Base-by-base conservation (phyloP, 2,888 invertebrate genomes). In the Chymomyza amoena region DNA sequence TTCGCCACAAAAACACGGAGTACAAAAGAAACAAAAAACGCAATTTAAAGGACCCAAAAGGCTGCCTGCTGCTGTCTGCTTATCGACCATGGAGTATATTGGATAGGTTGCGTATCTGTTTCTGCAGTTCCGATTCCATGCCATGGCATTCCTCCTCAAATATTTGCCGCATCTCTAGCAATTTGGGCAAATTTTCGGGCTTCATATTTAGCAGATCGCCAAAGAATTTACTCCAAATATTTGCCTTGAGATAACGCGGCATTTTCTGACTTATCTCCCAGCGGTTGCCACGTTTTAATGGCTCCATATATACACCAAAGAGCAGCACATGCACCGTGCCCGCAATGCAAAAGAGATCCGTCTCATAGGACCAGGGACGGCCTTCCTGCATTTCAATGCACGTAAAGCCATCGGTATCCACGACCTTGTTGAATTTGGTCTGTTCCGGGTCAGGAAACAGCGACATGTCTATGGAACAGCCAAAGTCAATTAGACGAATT, bases 291-390 rank as follows among this genome's bases (percentile, higher is more conserved):
- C 93, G 93, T 89, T 95, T 94, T 64, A 93, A 93, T 39, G 96
- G 94, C 88, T 96, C 95, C 96, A 98, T 98, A 90, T 98, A 98
- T 89, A 96, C 96, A 66, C 97, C 96, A 92, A 97, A 96, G 28
- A 98, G 92, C 89, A 98, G 93, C 62, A 97, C 96, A 90, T 98
- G 97, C 75, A 97, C 95, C 3, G 97, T 96, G 39, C 97, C 97
- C 65, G 97, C 97, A 76, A 98, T 93, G 86, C 98, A 98, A 92
- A 96, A 98, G 85, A 97, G 93, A 93, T 99, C 98, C 13, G 97
- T 97, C 92, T 98, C 98, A 90, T 97, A 98, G 16, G 96, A 98
- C 99, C 99, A 99, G 0, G 97, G 96, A 79, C 95, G 94, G 18
- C 96, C 95, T 89, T 97, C 97, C 86, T 95, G 94, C 98, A 99